Evolutionary conservation across 2,113 vertebrate species (phyloP).

Genomic region (Reinhardtius hippoglossoides): DNA sequence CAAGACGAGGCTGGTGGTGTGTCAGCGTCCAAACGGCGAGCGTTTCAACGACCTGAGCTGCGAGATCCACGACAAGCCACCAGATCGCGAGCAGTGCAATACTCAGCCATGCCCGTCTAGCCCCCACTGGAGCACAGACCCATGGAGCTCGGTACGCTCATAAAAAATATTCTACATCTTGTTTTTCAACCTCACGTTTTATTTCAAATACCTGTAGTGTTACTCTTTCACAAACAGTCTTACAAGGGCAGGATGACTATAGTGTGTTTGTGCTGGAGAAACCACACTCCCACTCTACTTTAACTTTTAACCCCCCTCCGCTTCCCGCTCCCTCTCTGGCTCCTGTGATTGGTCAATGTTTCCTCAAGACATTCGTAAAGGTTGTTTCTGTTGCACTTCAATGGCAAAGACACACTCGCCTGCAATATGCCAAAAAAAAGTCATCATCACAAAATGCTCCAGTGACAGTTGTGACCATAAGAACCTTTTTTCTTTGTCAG

Average conservation of each 20-base stretch:
- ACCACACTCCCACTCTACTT: constrained; percentile 25
- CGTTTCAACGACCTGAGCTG: constrained; percentile 96
- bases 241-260: constrained; percentile 38
- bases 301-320: constrained; percentile 50
- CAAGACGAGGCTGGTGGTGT: constrained; percentile 93
- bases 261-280: constrained; percentile 46
- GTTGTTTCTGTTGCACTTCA: constrained; percentile 67
- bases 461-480: constrained; percentile 70
- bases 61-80: constrained; percentile 96
- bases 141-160: constrained; percentile 98
- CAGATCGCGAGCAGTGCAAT: constrained; percentile 97
- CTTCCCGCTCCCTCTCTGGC: constrained; percentile 51
- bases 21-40: constrained; percentile 93
- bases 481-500: constrained; percentile 46
- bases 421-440: constrained; percentile 46
- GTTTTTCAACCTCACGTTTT: constrained; percentile 53
- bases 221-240: constrained; percentile 42
- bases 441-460: constrained; percentile 51
- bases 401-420: constrained; percentile 43
- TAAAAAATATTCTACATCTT: constrained; percentile 81
- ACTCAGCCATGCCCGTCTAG: constrained; percentile 90
- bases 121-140: constrained; percentile 91
- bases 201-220: constrained; percentile 46
- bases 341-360: constrained; percentile 47
- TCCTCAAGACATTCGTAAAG: constrained; percentile 59